Evolutionary conservation across 2,888 invertebrate species (phyloP).

Genomic region (Drosophila testacea): DNA sequence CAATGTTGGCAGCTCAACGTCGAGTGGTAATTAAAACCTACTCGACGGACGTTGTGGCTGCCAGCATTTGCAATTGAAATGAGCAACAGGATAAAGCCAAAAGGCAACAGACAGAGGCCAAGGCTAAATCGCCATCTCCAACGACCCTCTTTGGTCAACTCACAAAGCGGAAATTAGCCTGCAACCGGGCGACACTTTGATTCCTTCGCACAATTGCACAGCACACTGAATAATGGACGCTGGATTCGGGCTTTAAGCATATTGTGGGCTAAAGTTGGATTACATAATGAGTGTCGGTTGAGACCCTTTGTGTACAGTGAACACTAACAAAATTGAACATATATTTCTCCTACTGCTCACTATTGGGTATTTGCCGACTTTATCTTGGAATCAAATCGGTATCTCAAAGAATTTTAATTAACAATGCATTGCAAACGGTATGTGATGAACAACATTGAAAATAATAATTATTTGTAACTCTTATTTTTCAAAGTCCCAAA

Average conservation of each 20-base stretch:
- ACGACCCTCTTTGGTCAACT: conserved; percentile 46
- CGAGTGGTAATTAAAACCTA: conserved; percentile 52
- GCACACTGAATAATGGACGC: conserved; percentile 3
- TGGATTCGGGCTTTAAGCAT: conserved; percentile 4
- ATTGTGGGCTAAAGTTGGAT: not conserved
- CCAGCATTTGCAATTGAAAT: conserved; percentile 58
- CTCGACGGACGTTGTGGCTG: conserved; percentile 5
- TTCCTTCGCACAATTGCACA: conserved; percentile 42
- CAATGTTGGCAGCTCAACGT: conserved; percentile 14
- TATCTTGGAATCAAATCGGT: too few relatives aligned
- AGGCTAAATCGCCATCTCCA: conserved; percentile 4
- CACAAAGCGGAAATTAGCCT: conserved; percentile 67
- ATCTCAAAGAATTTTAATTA: too few relatives aligned
- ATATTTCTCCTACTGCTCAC: not conserved
- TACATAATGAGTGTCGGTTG: conserved; percentile 17
- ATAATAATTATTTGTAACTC: too few relatives aligned
- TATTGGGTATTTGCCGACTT: too few relatives aligned
- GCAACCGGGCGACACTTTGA: conserved; percentile 47
- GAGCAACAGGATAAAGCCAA: conserved; percentile 32
- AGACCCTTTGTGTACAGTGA: not conserved
- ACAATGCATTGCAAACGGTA: too few relatives aligned
- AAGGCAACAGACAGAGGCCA: not conserved
- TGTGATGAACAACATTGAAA: too few relatives aligned
- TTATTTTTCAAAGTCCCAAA: too few relatives aligned
- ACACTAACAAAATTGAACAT: not conserved